A percentile compares a stretch with the other conserved stretches of the same genome.
Conservation (phyloP, 2,888 invertebrate genomes). For the Xestia c-nigrum region DNA sequence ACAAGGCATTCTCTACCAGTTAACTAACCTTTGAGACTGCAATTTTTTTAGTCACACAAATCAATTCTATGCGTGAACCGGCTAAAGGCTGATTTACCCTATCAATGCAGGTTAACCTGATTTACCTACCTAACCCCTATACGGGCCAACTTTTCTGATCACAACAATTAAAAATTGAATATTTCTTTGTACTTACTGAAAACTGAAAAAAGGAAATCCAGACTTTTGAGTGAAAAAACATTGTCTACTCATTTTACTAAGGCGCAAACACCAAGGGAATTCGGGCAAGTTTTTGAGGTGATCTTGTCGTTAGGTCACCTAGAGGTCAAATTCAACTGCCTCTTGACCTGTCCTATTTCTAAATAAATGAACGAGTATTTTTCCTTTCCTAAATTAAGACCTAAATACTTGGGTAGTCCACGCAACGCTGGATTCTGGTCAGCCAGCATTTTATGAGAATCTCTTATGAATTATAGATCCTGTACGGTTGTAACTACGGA, state of each 20-base stretch:
- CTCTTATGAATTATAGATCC: slow-evolving; percentile 58
- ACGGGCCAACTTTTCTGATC: no score
- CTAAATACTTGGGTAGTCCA: slow-evolving; percentile 14
- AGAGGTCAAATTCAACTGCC: background rate
- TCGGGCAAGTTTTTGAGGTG: background rate
- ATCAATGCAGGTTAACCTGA: no score
- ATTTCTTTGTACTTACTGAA: background rate
- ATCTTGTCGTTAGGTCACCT: background rate
- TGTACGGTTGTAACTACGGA: slow-evolving; percentile 32
- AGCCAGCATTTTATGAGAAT: slow-evolving; percentile 52
- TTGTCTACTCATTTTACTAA: background rate
- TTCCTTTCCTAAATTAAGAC: slow-evolving; percentile 18
- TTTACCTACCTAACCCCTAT: no score
- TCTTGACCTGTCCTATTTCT: background rate
- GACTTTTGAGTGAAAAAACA: background rate
- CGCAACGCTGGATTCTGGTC: slow-evolving; percentile 35
- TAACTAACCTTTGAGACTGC: no score
- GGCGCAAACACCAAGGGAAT: background rate
- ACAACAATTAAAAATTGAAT: background rate
- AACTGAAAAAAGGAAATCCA: background rate
- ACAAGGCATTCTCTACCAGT: no score
- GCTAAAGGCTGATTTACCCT: no score
- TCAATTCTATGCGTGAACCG: no score
- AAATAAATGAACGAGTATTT: slow-evolving; percentile 30
- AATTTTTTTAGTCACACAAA: no score